phyloP scores from a whole-genome alignment of 30 jellyfish, hydroid and myxozoan genomes.

The Nemopilema nomurai region DNA sequence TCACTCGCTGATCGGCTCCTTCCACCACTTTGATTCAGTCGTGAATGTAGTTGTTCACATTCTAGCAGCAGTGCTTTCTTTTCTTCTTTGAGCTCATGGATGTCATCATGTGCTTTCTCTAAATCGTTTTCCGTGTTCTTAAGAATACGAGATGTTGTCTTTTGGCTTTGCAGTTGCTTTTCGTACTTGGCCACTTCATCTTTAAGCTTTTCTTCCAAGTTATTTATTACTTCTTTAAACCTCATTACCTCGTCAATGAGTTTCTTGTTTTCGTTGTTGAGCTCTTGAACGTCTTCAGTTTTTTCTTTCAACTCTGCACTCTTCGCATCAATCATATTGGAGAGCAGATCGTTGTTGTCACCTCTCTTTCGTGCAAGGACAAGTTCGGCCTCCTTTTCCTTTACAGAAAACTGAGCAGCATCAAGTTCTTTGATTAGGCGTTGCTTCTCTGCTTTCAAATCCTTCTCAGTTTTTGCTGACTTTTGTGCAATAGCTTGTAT shows the following conservation, averaged over 20 bases:
- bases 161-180: neutral
- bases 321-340: neutral
- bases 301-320: neutral
- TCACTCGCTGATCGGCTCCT: too few species aligned
- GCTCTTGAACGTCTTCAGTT: too few species aligned
- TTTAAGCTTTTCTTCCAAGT: constrained; percentile 1
- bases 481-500: neutral
- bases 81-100: neutral
- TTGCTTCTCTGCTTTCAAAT: neutral
- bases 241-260: constrained; percentile 1
- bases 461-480: neutral
- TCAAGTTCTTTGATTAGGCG: neutral
- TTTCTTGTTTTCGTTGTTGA: neutral
- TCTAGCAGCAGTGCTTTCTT: neutral
- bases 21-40: neutral
- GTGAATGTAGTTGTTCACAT: neutral
- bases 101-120: neutral
- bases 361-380: neutral
- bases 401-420: neutral
- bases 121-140: neutral
- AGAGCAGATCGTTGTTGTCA: neutral
- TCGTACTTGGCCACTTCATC: neutral
- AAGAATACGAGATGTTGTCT: neutral
- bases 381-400: neutral
- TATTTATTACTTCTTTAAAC: neutral